Base-by-base conservation (phyloP, 2,113 vertebrate genomes). In the Cynoglossus semilaevis region DNA sequence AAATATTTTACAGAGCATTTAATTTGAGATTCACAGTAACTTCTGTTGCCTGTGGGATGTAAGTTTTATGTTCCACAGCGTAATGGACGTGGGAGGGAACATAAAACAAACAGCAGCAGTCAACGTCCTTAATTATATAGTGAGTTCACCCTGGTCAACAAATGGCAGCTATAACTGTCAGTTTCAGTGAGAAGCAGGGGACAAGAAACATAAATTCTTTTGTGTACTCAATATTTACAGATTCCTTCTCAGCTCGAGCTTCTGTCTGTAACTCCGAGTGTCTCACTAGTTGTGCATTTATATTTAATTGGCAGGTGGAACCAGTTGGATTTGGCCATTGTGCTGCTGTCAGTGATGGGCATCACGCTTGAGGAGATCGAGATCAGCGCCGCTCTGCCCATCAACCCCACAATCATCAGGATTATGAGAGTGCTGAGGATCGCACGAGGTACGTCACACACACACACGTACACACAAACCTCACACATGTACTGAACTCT, bases 361-460 rank as follows among this genome's bases (percentile, higher is more conserved):
- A 98, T 98, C 87, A 98, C 89, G 0, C 36, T 98, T 87, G 96
- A 98, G 83, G 96, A 98, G 89, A 98, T 98, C 3, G 94, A 98
- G 88, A 96, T 98, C 79, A 98, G 95, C 0, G 93, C 96, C 0
- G 95, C 96, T 3, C 90, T 98, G 60, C 96, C 96, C 73, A 98
- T 98, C 89, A 98, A 98, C 81, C 96, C 96, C 56, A 98, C 96
- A 40, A 98, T 98, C 88, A 98, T 98, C 80, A 90, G 96, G 46
- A 98, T 98, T 86, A 98, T 98, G 96, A 92, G 96, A 51, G 96
- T 98, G 6, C 90, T 98, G 51, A 94, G 96, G 22, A 98, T 98
- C 0, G 94, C 96, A 22, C 90, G 96, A 65, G 96, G 96, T 98
- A 83, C 14, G 16, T 17, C 46, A 41, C 49, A 45, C 18, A 41